A percentile compares a stretch with the other conserved stretches of the same genome.
phyloP scores from a whole-genome alignment of 1,140 invertebrate species.

The Stenopsyche tienmushanensis region DNA sequence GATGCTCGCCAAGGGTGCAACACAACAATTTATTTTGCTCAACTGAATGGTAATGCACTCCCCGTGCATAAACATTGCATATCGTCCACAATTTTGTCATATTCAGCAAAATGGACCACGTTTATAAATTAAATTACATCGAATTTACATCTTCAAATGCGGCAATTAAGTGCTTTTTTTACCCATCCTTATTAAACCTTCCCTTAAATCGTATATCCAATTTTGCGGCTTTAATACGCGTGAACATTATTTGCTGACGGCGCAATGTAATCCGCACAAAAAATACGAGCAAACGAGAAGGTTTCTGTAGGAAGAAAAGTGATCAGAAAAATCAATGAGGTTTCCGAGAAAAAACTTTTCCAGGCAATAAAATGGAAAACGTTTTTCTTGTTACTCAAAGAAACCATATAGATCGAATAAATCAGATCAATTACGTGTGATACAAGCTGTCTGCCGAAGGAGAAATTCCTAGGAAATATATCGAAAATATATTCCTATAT shows the following conservation, averaged over 20 bases:
- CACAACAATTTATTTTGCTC: not conserved
- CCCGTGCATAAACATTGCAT: too few relatives aligned
- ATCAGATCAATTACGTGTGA: not conserved
- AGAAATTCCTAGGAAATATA: not conserved
- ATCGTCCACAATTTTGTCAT: too few relatives aligned
- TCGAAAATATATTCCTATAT: too few relatives aligned
- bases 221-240: not conserved
- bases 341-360: slow-evolving; percentile 1
- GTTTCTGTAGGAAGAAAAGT: not conserved
- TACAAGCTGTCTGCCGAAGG: not conserved
- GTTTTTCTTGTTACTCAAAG: not conserved
- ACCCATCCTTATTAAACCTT: not conserved
- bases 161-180: too few relatives aligned
- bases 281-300: not conserved
- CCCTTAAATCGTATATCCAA: not conserved
- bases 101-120: too few relatives aligned
- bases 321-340: slow-evolving; percentile 12
- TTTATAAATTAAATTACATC: too few relatives aligned
- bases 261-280: slow-evolving; percentile 2
- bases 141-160: too few relatives aligned
- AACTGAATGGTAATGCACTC: too few relatives aligned
- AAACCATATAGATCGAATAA: not conserved
- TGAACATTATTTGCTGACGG: slow-evolving; percentile 6
- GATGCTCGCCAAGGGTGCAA: not conserved
- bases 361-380: not conserved